Percentiles rank a stretch among this genome's conserved stretches.
phyloP scores from a whole-genome alignment of 2,888 invertebrate genomes.

The Leucophenga maculata region DNA sequence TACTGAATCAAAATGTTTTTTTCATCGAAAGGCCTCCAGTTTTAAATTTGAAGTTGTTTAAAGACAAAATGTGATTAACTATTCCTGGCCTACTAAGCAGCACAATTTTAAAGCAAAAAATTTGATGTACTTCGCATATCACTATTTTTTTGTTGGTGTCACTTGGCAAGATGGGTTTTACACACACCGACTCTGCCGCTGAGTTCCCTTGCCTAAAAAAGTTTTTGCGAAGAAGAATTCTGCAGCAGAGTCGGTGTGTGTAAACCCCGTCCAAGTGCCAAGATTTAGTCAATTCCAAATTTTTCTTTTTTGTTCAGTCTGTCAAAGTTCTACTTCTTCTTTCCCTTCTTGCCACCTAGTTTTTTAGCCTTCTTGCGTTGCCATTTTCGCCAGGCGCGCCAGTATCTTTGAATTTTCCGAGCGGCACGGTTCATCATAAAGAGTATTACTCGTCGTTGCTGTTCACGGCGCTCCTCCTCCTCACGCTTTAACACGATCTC shows the following conservation, averaged over 20 bases:
- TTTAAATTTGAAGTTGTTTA: not conserved
- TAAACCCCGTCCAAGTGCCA: no score
- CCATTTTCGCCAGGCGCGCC: constrained; percentile 56
- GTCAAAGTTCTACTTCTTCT: constrained; percentile 23
- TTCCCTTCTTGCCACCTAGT: constrained; percentile 45
- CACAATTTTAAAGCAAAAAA: no score
- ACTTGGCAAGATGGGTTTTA: no score
- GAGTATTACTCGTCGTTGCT: constrained; percentile 59
- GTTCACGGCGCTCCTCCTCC: constrained; percentile 56
- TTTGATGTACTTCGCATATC: no score
- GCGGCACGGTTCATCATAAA: constrained; percentile 69
- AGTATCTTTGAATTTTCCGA: constrained; percentile 62
- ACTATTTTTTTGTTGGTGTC: no score
- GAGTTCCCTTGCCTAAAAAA: no score
- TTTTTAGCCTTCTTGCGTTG: constrained; percentile 54
- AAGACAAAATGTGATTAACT: not conserved
- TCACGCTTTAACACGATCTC: constrained; percentile 56
- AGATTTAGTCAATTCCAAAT: no score
- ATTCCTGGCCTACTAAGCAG: not conserved
- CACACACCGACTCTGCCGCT: no score
- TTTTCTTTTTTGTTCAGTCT: no score
- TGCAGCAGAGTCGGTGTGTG: no score
- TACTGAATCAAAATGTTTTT: constrained; percentile 18
- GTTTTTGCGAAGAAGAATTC: no score
- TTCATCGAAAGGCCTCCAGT: not conserved